Evolutionary conservation across 1,140 invertebrate species (phyloP), one percentile per base, ranked within the genome.

Genomic region (Ylistrum balloti): DNA sequence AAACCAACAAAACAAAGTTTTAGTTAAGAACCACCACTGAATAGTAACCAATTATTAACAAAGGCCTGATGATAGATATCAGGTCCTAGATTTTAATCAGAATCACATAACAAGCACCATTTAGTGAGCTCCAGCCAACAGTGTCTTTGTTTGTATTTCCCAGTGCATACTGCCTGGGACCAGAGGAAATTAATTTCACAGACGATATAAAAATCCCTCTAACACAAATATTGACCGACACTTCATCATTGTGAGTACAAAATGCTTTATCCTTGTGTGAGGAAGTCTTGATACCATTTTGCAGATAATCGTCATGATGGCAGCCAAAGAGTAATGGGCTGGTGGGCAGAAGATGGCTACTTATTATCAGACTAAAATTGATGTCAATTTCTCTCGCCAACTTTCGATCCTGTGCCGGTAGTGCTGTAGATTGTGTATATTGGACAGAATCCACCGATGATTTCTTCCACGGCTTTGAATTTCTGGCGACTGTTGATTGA

Each of bases 351-450:
- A 28, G 56, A 74, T 74, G 56, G n/a, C 56, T 74, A 74, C 56
- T 28, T 74, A 74, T 74, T 28, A 74, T 74, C 56, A 0, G 56
- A 28, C 56, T n/a, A 74, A 74, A 74, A 74, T 74, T 74, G 56
- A 74, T 74, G 56, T 74, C 56, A 74, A 28, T 74, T 74, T 74
- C 56, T 74, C 56, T 74, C 56, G 56, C 9, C n/a, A 74, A 74
- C 56, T 74, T 74, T 74, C 9, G n/a, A 74, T 74, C 56, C 22
- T 28, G 56, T 74, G 3, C 17, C 56, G 28, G 9, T 74, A 74
- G 56, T 28, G 56, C 22, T 11, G 5, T 28, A 74, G n/a, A 74
- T n/a, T n/a, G 56, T 74, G 28, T 28, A 74, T 9, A 45, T 74
- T 5, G 5, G 56, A 74, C 17, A 9, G n/a, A 74, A 74, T 74